Evolutionary conservation across 2,888 invertebrate genomes (phyloP).

Genomic region (Acronicta aceris): DNA sequence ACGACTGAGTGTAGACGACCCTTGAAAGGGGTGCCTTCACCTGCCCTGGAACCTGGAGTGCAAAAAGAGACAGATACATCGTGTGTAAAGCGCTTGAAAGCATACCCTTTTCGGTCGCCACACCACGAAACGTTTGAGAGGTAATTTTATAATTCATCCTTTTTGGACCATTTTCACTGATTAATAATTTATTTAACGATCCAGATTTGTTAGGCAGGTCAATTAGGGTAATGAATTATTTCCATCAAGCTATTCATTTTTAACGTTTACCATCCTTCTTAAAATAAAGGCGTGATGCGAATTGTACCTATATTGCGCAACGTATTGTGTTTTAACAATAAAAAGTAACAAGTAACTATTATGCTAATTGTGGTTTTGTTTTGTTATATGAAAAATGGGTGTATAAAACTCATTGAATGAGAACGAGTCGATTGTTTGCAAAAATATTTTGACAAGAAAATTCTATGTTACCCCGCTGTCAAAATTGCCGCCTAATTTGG

Average conservation of each 20-base stretch:
- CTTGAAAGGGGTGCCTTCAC: constrained; percentile 70
- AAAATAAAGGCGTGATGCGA: constrained; percentile 30
- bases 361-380: constrained; percentile 89
- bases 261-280: constrained; percentile 19
- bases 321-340: constrained; percentile 58
- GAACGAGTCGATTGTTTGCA: constrained; percentile 82
- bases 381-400: constrained; percentile 79
- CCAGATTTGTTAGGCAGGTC: constrained; percentile 77
- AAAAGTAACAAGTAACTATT: constrained; percentile 75
- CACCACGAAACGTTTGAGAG: constrained; percentile 82
- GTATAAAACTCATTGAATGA: constrained; percentile 65
- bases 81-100: constrained; percentile 75
- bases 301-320: constrained; percentile 16
- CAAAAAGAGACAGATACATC: constrained; percentile 61
- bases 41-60: constrained; percentile 55
- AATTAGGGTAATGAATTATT: constrained; percentile 77
- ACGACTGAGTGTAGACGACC: constrained; percentile 63
- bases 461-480: constrained; percentile 80
- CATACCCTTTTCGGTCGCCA: constrained; percentile 77
- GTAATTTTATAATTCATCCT: constrained; percentile 87
- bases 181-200: constrained; percentile 82
- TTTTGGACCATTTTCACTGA: constrained; percentile 84
- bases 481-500: constrained; percentile 83
- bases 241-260: constrained; percentile 50
- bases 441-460: constrained; percentile 89